phyloP scores from a whole-genome alignment of 2,113 vertebrate genomes.

The Romanogobio albipinnatus region DNA sequence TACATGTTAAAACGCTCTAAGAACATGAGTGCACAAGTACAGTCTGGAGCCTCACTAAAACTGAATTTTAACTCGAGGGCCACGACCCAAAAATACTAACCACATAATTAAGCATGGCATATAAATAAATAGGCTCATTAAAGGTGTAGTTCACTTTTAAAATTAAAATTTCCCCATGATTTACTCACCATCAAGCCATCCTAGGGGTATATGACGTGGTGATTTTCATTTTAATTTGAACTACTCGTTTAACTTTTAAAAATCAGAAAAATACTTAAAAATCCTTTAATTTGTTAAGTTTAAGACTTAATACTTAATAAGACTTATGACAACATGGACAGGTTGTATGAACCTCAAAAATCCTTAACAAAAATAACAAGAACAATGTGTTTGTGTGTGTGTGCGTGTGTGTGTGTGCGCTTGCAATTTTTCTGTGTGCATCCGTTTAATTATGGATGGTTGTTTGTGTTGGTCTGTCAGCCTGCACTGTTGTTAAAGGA shows the following conservation, averaged over 20 bases:
- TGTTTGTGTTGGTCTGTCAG: constrained; percentile 73
- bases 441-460: constrained; percentile 74
- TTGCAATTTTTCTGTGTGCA: constrained; percentile 30
- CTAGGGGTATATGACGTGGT: no score
- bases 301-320: no score
- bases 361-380: no score
- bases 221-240: no score
- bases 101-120: not conserved
- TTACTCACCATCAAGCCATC: no score
- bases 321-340: not conserved
- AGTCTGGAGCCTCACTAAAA: not conserved
- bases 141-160: no score
- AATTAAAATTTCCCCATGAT: no score
- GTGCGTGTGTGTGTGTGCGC: constrained; percentile 34
- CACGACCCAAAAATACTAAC: not conserved
- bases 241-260: no score
- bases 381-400: not conserved
- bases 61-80: not conserved
- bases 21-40: not conserved
- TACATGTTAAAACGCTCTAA: not conserved
- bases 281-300: not conserved
- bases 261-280: not conserved
- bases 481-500: constrained; percentile 69
- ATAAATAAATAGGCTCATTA: not conserved
- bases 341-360: not conserved